These are phyloP conservation scores for Bradypodion pumilum DNA, from an alignment of 2,797 vertebrate genomes.

Conservation along the genomic window DNA sequence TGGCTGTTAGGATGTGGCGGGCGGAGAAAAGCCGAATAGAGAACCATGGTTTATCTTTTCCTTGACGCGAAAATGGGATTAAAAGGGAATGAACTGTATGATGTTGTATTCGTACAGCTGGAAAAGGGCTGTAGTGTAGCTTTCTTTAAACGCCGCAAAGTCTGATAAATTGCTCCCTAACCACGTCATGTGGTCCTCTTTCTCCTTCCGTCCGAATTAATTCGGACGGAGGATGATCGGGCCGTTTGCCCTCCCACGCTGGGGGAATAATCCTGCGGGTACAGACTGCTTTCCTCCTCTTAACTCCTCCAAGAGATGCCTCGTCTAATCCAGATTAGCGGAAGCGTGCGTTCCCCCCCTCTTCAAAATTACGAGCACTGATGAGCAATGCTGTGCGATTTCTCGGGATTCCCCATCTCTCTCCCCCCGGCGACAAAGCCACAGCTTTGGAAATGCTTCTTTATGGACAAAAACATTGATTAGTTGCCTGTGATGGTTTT, in stretches of 20 bases:
- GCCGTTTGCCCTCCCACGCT: neutral
- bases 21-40: no score
- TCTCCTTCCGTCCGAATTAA: neutral
- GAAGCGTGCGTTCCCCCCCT: neutral
- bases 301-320: neutral
- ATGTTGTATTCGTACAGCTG: no score
- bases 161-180: neutral
- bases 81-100: no score
- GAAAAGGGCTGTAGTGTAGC: no score
- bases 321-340: neutral
- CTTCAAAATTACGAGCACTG: no score
- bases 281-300: neutral
- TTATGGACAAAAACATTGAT: neutral
- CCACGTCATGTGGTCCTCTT: neutral
- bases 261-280: neutral
- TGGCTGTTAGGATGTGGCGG: no score
- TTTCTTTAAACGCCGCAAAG: neutral
- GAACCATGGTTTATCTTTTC: no score
- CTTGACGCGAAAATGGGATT: no score
- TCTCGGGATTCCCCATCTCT: no score
- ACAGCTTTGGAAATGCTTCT: neutral
- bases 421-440: no score
- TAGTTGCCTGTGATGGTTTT: no score
- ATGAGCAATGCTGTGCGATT: no score
- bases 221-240: slow-evolving; percentile 3